phyloP scores from a whole-genome alignment of 1,140 invertebrate species.

The Drosophila navojoa region DNA sequence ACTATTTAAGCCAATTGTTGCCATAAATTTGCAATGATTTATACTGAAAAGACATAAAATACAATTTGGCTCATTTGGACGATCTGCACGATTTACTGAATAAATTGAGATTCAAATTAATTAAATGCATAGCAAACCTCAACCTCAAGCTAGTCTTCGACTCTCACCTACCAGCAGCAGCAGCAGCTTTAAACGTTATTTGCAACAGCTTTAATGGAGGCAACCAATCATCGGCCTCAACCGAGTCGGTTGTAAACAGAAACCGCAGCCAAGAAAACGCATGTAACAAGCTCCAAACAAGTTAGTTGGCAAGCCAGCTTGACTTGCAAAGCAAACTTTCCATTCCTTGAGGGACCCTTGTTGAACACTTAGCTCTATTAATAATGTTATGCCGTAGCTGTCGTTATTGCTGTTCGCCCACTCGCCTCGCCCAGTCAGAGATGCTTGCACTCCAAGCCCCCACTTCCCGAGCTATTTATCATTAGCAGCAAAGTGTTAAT shows the following conservation, averaged over 20 bases:
- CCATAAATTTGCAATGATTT: slow-evolving; percentile 34
- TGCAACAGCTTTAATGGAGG: background rate
- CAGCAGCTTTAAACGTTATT: background rate
- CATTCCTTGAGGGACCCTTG: slow-evolving; percentile 7
- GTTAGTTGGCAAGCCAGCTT: slow-evolving; percentile 33
- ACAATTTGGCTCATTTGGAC: background rate
- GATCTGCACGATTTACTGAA: background rate
- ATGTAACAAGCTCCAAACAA: slow-evolving; percentile 19
- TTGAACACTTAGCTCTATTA: slow-evolving; percentile 27
- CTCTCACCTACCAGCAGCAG: background rate
- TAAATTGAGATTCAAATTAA: background rate
- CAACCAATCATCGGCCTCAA: slow-evolving; percentile 1
- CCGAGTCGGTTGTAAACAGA: slow-evolving; percentile 2
- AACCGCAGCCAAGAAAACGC: slow-evolving; percentile 11
- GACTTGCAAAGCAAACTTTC: slow-evolving; percentile 10
- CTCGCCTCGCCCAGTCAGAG: slow-evolving; percentile 3
- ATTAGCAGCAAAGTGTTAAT: slow-evolving; percentile 58
- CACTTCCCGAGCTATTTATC: slow-evolving; percentile 41
- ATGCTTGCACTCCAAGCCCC: slow-evolving; percentile 8
- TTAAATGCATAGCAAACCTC: background rate
- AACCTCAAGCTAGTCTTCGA: background rate
- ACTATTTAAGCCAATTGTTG: slow-evolving; percentile 23
- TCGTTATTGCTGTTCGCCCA: slow-evolving; percentile 23
- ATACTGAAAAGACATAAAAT: slow-evolving; percentile 5
- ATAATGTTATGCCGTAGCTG: slow-evolving; percentile 32